Percentiles rank a stretch among this genome's conserved stretches.
phyloP scores from a whole-genome alignment of 2,888 invertebrate genomes.

The Xylocampa areola region DNA sequence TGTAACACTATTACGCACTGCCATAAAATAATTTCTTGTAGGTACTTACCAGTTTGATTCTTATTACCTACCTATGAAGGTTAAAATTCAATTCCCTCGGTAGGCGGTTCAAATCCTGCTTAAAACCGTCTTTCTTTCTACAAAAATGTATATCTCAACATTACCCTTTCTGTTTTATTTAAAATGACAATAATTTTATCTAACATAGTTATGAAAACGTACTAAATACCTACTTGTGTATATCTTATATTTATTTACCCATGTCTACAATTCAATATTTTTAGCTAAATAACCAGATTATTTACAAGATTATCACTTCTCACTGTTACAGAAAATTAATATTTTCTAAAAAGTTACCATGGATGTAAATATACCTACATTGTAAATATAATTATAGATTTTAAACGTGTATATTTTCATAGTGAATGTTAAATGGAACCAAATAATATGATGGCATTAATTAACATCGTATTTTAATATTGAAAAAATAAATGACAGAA shows the following conservation, averaged over 20 bases:
- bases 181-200: constrained; percentile 61
- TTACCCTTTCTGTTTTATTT: constrained; percentile 9
- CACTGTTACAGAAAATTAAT: constrained; percentile 44
- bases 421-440: constrained; percentile 88
- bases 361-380: constrained; percentile 69
- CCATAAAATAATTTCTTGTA: constrained; percentile 58
- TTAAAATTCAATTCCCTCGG: no score
- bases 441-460: constrained; percentile 76
- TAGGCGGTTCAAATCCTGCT: constrained; percentile 2
- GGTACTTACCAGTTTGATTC: no score
- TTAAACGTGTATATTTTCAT: constrained; percentile 88
- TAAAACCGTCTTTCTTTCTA: no score
- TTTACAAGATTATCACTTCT: constrained; percentile 23
- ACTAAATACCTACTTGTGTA: no score
- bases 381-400: constrained; percentile 76
- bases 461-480: constrained; percentile 50
- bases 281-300: constrained; percentile 28
- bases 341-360: constrained; percentile 67
- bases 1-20: no score
- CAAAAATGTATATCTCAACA: background rate
- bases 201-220: constrained; percentile 17
- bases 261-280: constrained; percentile 7
- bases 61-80: no score
- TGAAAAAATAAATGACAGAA: constrained; percentile 39
- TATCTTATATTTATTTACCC: constrained; percentile 11